Base-by-base conservation (phyloP, 2,888 invertebrate species). In the Branchellion lobata region DNA sequence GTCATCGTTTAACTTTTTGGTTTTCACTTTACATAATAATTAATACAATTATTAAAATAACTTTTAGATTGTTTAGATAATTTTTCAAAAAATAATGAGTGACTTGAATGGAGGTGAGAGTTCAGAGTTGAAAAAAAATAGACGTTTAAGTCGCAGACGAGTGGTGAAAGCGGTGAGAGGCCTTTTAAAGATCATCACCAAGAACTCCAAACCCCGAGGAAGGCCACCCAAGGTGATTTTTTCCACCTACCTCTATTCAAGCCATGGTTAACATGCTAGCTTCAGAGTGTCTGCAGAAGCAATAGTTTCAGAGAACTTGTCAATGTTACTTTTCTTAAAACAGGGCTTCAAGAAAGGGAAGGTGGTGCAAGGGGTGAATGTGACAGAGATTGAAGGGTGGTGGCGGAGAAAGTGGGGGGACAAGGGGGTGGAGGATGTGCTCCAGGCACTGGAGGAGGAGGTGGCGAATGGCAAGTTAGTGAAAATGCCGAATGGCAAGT, bases 141-240 rank as follows among this genome's bases (percentile, higher is more conserved):
- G 33, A 34, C 47, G 36, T 34, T 31, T 33, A 33, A 77, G 29
- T 14, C 21, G 77, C 27, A 77, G 65, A 61, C 51, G 65, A 33
- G 77, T 77, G 3, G n/a, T 77, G n/a, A 77, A 77, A 24, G 34
- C 77, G 3, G 77, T 77, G n/a, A 61, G 77, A 24, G 65, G 61
- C 34, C 61, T 77, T 21, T 36, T 33, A 24, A 77, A 77, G 57
- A 34, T 77, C 2, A 51, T 77, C n/a, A 77, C 31, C 65, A 77
- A 65, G 34, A 65, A 29, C 21, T 57, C 77, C n/a, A 61, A 57
- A 14, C 34, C 53, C 14, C 47, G 77, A 65, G 77, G 77, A 27
- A 77, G 77, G 33, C 77, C 77, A 1, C 77, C 77, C 0, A 77
- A 77, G 65, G 77, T 77, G n/a, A n/a, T n/a, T n/a, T n/a, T n/a